Evolutionary conservation across 2,113 vertebrate genomes (phyloP), one percentile per base, ranked within the genome.

Genomic region (Emydura subglobosa): DNA sequence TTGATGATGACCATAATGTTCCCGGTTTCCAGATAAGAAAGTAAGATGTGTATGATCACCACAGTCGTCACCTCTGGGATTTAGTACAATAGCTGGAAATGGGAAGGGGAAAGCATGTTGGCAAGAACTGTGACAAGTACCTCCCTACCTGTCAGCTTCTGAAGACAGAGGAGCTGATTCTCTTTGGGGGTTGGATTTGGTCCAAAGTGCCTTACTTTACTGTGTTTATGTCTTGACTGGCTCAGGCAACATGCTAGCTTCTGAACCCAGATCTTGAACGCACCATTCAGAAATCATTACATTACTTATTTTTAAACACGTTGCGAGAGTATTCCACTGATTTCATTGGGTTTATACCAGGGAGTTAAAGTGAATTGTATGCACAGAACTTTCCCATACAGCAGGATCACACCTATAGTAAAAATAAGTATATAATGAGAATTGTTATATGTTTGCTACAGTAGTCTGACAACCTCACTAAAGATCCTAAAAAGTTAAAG

Each of bases 1-100:
- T 91, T 94, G 49, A 90, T 92, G 83, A 92, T 86, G 21, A n/a
- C 76, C 65, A 94, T 91, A 94, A 89, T 84, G 25, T 47, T 84
- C 93, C 94, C 88, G 88, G 85, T 89, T 83, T 88, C 59, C 84
- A 72, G 24, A 24, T 17, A 51, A 91, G 76, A 50, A 85, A 86
- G 88, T 96, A 54, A 74, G 86, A 76, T 76, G 87, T 50, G 65
- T 25, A 51, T 84, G 65, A 88, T 88, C 42, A 25, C 13, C 42
- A 78, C 74, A 78, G 42, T 47, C 13, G 27, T 24, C 44, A 47
- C 47, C 42, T 44, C 39, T 76, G 72, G 27, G 22, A 78, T 44
- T 27, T 76, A 44, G 42, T 27, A 76, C 6, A 25, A 76, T 44
- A 76, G 34, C 82, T 84, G 94, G 55, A 81, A 95, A 89, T 5